Evolutionary conservation across 2,888 invertebrate genomes (phyloP).

Genomic region (Cephus rjabovi): DNA sequence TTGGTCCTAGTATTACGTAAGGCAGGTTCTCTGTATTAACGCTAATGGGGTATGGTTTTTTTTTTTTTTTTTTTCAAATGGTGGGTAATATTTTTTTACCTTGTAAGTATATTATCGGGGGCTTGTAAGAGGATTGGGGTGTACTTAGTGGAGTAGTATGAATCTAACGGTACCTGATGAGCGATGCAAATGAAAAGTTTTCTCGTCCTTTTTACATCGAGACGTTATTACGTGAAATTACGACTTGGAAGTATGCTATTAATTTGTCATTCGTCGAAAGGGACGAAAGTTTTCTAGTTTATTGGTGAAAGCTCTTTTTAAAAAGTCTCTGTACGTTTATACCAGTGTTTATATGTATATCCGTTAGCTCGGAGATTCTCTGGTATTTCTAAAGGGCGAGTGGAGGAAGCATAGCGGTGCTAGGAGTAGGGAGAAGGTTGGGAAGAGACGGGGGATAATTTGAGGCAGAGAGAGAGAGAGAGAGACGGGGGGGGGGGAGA

Average conservation of each 20-base stretch:
- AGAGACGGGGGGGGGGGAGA: conserved; percentile 10
- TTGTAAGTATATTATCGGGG: background rate
- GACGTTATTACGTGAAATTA: conserved; percentile 10
- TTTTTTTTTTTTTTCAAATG: conserved; percentile 7
- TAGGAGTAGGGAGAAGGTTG: background rate
- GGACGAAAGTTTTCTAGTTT: background rate
- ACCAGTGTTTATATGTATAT: background rate
- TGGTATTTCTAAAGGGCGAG: background rate
- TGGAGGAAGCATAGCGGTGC: background rate
- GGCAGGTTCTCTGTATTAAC: background rate
- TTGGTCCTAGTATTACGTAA: conserved; percentile 17
- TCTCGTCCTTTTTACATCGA: conserved; percentile 37
- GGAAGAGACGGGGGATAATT: background rate
- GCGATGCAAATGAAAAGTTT: conserved; percentile 35
- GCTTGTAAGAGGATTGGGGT: background rate
- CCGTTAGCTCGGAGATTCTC: background rate
- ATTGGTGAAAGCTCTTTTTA: background rate
- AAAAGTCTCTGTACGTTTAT: background rate
- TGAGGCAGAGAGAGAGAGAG: conserved; percentile 3
- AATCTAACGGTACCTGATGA: background rate
- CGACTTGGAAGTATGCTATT: conserved; percentile 41
- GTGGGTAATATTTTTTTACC: background rate
- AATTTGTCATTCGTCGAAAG: conserved; percentile 39
- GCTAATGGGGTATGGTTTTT: background rate
- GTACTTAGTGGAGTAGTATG: background rate